Evolutionary conservation across 2,888 invertebrate species (phyloP).

Genomic region (Ommatoiulus sabulosus): DNA sequence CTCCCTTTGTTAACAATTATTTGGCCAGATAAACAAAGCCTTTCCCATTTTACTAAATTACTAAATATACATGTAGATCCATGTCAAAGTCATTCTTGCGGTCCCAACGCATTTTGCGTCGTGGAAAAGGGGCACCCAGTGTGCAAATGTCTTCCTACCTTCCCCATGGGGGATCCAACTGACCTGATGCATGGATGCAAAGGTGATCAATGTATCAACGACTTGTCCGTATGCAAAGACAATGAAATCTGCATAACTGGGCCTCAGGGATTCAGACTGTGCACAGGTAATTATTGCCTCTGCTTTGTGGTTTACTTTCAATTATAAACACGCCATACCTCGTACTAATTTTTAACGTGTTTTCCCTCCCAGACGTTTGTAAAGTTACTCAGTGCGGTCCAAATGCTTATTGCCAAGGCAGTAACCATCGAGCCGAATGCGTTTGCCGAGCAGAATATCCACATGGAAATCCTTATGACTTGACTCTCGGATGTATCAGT

Average conservation of each 20-base stretch:
- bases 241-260: conserved; percentile 79
- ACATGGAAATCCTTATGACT: conserved; percentile 82
- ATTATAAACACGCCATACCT: background rate
- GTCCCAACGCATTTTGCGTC: conserved; percentile 87
- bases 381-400: conserved; percentile 63
- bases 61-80: conserved; percentile 74
- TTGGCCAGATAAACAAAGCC: no score
- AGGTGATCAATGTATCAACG: conserved; percentile 82
- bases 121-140: conserved; percentile 78
- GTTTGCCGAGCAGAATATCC: conserved; percentile 69
- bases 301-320: background rate
- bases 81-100: conserved; percentile 88
- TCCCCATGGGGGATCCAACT: conserved; percentile 62
- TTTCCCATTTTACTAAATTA: no score
- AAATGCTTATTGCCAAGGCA: conserved; percentile 63
- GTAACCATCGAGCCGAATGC: conserved; percentile 62
- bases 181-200: conserved; percentile 62
- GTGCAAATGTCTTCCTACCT: conserved; percentile 82
- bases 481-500: conserved; percentile 78
- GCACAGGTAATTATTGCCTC: conserved; percentile 54
- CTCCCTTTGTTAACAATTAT: no score
- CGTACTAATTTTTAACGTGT: background rate
- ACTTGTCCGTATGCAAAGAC: conserved; percentile 80
- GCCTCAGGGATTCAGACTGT: conserved; percentile 57
- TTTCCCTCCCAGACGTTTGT: conserved; percentile 61